Base-by-base conservation (phyloP, 1,140 invertebrate genomes). In the Hydropsyche tenuis region DNA sequence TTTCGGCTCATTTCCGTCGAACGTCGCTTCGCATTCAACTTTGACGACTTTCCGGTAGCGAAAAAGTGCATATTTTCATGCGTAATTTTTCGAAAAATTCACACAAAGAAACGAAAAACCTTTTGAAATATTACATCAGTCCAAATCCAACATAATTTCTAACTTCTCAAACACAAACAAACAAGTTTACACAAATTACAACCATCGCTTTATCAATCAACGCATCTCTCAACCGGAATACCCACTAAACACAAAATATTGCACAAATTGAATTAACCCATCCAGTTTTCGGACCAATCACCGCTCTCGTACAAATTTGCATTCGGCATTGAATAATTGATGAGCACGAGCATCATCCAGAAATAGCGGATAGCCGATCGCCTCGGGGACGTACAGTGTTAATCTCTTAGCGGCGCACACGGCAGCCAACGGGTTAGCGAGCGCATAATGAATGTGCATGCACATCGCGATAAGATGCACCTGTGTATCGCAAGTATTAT, bases 1-100 rank as follows among this genome's bases (percentile, higher is more conserved):
- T 16, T 46, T 16, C 68, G 68, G 18, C 68, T 70, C 68, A 70
- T 70, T 70, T 70, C 68, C 68, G 48, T 25, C 51, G 25, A 20
- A 22, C 68, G 30, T 70, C 48, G 51, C 48, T 30, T 70, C 68
- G 22, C 30, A 56, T 70, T 46, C 68, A 16, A 46, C 51, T 70
- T 70, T 56, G 48, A 70, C 48, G 51, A 48, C 30, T 37, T 37
- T 37, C 30, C 30, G 27, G 16, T 53, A 23, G 3, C 30, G 3
- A 22, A 63, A 63, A 51, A 51, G 20, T 51, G 20, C 48, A 51
- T 51, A 51, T 51, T 16, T 51, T 16, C 48, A 4, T 3, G 48
- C 2, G 14, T 16, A 51, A 51, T 51, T 4, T n/a, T 14, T 16
- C 3, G 5, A 51, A 51, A 51, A 51, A 51, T n/a, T 37, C 9